Evolutionary conservation across 2,797 vertebrate species (phyloP).

Genomic region (Salmo trutta): DNA sequence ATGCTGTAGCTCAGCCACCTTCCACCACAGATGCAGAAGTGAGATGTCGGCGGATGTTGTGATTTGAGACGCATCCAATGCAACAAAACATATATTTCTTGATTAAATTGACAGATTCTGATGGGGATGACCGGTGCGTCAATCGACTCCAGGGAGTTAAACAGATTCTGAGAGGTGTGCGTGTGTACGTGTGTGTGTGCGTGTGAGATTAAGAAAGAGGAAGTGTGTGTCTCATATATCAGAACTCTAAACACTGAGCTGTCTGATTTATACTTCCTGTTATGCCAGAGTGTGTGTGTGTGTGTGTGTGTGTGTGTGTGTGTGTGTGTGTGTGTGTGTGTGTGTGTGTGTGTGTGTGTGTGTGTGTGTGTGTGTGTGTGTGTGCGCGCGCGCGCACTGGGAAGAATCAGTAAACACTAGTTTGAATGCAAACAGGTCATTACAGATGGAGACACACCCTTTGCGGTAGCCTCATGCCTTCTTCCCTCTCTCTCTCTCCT

Average conservation of each 20-base stretch:
- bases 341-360: background rate
- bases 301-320: background rate
- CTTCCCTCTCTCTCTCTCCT: conserved; percentile 2
- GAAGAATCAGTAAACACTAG: conserved; percentile 61
- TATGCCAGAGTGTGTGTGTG: background rate
- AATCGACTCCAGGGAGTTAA: too few relatives aligned
- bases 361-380: background rate
- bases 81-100: too few relatives aligned
- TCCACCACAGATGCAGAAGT: too few relatives aligned
- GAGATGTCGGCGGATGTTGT: too few relatives aligned
- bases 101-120: too few relatives aligned
- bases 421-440: conserved; percentile 64
- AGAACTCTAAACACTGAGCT: background rate
- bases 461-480: background rate
- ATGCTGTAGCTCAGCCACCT: too few relatives aligned
- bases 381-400: conserved; percentile 6
- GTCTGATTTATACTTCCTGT: background rate
- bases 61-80: too few relatives aligned
- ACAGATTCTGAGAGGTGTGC: background rate
- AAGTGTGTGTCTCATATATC: background rate
- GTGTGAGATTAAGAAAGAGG: background rate
- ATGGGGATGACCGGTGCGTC: too few relatives aligned
- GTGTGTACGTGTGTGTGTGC: too few relatives aligned
- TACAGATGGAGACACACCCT: conserved; percentile 64
- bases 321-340: background rate